phyloP scores from a whole-genome alignment of 1,140 invertebrate species.

The Laupala kohalensis region DNA sequence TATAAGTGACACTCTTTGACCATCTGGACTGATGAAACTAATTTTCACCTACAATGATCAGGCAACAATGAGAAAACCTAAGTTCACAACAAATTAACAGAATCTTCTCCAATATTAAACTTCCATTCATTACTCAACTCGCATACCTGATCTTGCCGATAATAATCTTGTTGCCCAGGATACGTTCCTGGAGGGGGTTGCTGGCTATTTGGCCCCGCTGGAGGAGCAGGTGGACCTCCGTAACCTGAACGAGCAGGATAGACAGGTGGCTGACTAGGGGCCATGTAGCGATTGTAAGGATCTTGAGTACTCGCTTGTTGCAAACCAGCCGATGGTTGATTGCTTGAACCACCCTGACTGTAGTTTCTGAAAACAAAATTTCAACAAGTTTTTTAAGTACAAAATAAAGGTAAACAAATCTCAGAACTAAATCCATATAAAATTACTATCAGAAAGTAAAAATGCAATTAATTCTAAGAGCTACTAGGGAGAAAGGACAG shows the following conservation, averaged over 20 bases:
- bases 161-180: conserved; percentile 49
- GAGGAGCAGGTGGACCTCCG: conserved; percentile 12
- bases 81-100: too few species aligned
- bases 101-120: too few species aligned
- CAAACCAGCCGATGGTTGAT: conserved; percentile 5
- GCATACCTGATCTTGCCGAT: conserved; percentile 39
- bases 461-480: too few species aligned
- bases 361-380: conserved; percentile 7
- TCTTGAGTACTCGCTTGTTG: conserved; percentile 17
- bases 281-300: conserved; percentile 20
- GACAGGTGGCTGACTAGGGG: conserved; percentile 14
- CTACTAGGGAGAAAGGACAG: too few species aligned
- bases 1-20: too few species aligned
- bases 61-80: too few species aligned
- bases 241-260: conserved; percentile 18
- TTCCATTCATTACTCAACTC: too few species aligned
- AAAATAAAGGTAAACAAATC: neutral
- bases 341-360: conserved; percentile 15
- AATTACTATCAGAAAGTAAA: too few species aligned
- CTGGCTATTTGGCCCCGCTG: neutral
- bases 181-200: conserved; percentile 18
- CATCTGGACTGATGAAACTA: too few species aligned
- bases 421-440: too few species aligned
- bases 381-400: neutral
- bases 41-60: too few species aligned